A percentile compares a stretch with the other conserved stretches of the same genome.
phyloP scores from a whole-genome alignment of 2,113 vertebrate species.

The Trematomus loennbergii region DNA sequence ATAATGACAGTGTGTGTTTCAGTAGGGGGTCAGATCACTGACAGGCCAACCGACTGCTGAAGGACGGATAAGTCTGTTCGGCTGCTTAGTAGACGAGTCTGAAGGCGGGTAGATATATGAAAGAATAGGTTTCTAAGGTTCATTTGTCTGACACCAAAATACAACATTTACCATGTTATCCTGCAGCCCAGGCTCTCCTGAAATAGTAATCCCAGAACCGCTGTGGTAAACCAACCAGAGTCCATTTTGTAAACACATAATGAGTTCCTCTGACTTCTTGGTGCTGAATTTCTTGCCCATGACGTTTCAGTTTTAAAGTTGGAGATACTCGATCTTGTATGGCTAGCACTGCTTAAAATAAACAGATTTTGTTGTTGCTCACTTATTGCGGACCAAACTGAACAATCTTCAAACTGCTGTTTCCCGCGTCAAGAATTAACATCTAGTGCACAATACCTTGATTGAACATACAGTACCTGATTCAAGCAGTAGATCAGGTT shows the following conservation, averaged over 20 bases:
- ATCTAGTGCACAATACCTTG: no score
- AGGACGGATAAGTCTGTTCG: conserved; percentile 58
- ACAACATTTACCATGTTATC: background rate
- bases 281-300: background rate
- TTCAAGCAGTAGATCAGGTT: background rate
- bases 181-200: background rate
- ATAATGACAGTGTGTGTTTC: conserved; percentile 69
- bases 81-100: conserved; percentile 8
- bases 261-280: background rate
- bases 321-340: background rate
- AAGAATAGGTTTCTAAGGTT: conserved; percentile 3
- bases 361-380: background rate
- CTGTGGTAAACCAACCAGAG: background rate
- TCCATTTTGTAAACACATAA: background rate
- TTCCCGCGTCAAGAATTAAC: background rate
- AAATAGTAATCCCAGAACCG: background rate
- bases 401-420: background rate
- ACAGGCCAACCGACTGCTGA: conserved; percentile 46
- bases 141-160: background rate
- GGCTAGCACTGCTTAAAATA: background rate
- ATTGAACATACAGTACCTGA: background rate
- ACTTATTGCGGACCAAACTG: background rate
- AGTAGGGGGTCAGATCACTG: conserved; percentile 47
- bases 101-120: conserved; percentile 1
- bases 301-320: background rate